Evolutionary conservation across 1,140 invertebrate genomes (phyloP).

Genomic region (Formica exsecta): DNA sequence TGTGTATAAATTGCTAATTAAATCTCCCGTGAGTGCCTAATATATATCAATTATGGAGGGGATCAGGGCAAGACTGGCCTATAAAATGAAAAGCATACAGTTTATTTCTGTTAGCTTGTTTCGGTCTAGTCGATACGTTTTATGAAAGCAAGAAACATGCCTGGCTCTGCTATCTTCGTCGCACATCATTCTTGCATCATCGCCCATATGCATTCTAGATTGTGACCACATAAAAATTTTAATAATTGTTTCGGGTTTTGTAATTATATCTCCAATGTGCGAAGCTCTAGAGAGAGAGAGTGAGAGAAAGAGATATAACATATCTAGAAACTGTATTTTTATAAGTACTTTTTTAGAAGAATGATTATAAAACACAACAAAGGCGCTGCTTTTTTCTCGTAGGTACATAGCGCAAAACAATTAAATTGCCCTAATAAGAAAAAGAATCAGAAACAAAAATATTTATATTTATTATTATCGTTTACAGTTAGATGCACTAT

Average conservation of each 20-base stretch:
- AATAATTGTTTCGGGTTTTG: slow-evolving; percentile 71
- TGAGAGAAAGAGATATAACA: slow-evolving; percentile 58
- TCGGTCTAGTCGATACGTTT: slow-evolving; percentile 62
- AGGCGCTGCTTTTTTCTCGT: slow-evolving; percentile 28
- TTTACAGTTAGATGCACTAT: slow-evolving; percentile 66
- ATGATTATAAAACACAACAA: slow-evolving; percentile 69
- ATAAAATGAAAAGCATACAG: slow-evolving; percentile 69
- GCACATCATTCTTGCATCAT: slow-evolving; percentile 52
- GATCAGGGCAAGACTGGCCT: slow-evolving; percentile 79
- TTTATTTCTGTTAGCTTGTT: slow-evolving; percentile 73
- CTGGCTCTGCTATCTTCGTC: slow-evolving; percentile 57
- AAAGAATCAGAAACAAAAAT: slow-evolving; percentile 66
- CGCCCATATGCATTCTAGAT: slow-evolving; percentile 63
- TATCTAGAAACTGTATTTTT: slow-evolving; percentile 78
- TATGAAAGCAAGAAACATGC: slow-evolving; percentile 53
- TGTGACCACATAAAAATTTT: slow-evolving; percentile 72
- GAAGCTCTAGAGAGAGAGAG: slow-evolving; percentile 44
- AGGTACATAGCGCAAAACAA: slow-evolving; percentile 70
- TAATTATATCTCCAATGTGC: slow-evolving; percentile 74
- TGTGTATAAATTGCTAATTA: slow-evolving; percentile 61
- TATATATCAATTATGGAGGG: slow-evolving; percentile 70
- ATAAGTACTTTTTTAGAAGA: slow-evolving; percentile 72
- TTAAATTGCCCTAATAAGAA: slow-evolving; percentile 71
- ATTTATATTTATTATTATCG: slow-evolving; percentile 77
- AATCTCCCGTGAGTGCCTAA: slow-evolving; percentile 72